These are phyloP conservation scores for Apus apus DNA, from an alignment of 2,113 vertebrate species.

Conservation along the genomic window DNA sequence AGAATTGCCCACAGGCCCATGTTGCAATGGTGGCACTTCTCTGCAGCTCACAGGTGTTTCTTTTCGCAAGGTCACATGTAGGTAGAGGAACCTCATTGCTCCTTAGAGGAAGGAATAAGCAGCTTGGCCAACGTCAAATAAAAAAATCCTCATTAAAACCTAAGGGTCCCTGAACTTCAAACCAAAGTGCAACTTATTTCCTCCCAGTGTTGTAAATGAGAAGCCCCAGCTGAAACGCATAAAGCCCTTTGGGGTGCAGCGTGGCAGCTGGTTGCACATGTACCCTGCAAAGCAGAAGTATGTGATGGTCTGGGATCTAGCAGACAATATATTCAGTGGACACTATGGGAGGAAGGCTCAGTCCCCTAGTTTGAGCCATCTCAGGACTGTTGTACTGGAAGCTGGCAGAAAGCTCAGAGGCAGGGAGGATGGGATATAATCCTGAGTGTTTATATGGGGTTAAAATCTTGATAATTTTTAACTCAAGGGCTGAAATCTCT, in stretches of 20 bases:
- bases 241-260: not conserved
- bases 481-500: not conserved
- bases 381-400: not conserved
- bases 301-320: not conserved
- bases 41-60: not conserved
- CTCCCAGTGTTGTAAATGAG: not conserved
- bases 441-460: not conserved
- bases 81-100: not conserved
- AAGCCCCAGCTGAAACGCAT: not conserved
- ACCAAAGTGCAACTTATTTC: not conserved
- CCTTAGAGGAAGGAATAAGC: not conserved
- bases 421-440: not conserved
- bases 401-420: not conserved
- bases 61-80: not conserved
- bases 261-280: not conserved
- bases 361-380: not conserved
- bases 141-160: not conserved
- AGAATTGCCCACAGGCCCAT: not conserved
- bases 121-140: not conserved
- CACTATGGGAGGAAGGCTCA: not conserved
- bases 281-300: not conserved
- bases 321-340: rapidly evolving
- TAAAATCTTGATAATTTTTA: not conserved
- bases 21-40: not conserved
- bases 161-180: not conserved